A percentile compares a stretch with the other conserved stretches of the same genome.
Conservation (phyloP, 2,113 vertebrate genomes). For the Psittacus erithacus region DNA sequence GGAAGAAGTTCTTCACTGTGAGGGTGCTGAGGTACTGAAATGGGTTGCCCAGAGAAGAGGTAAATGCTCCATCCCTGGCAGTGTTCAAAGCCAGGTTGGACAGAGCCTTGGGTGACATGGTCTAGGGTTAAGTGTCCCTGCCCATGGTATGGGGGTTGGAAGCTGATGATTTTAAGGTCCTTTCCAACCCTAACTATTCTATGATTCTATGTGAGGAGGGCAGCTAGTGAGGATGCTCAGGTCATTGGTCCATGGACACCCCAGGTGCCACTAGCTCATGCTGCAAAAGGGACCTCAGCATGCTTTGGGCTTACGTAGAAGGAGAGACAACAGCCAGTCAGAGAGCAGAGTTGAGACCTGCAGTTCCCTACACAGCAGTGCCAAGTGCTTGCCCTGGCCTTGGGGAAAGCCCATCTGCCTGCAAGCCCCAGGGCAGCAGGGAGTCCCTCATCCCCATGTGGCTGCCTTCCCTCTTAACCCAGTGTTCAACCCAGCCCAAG, state of each 20-base stretch:
- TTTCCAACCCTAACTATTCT: background rate
- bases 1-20: background rate
- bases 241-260: rapidly evolving
- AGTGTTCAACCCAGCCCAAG: background rate
- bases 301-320: rapidly evolving
- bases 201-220: background rate
- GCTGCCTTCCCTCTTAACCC: background rate
- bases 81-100: background rate
- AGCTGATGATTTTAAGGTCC: background rate
- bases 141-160: background rate
- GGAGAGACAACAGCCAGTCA: background rate
- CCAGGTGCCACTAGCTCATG: rapidly evolving
- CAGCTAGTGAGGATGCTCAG: background rate
- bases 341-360: background rate
- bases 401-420: background rate
- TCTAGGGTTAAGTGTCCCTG: background rate
- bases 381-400: background rate
- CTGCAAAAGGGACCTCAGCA: background rate
- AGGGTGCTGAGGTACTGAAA: background rate
- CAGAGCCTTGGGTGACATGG: background rate
- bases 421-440: background rate
- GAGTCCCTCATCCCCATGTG: rapidly evolving
- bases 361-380: background rate
- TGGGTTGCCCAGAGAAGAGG: background rate
- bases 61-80: background rate